A percentile compares a stretch with the other conserved stretches of the same genome.
These are phyloP conservation scores for Sula dactylatra DNA, from an alignment of 2,113 vertebrate genomes.

Conservation along the genomic window DNA sequence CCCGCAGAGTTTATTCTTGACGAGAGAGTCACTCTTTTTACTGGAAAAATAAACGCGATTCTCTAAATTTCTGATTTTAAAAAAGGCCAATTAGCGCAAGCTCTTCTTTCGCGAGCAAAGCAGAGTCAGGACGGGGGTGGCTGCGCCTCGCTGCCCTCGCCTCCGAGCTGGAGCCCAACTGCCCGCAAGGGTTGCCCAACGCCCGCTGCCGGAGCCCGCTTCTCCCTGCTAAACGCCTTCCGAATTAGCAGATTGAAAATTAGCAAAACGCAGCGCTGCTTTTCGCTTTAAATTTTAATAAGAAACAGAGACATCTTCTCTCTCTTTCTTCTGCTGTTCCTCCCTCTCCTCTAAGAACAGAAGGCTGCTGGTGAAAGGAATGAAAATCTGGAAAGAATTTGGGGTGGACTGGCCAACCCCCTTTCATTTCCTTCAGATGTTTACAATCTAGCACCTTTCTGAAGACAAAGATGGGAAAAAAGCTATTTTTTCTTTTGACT, in stretches of 20 bases:
- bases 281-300: constrained; percentile 75
- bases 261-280: constrained; percentile 50
- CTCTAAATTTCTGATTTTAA: neutral
- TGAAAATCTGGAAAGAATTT: constrained; percentile 85
- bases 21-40: neutral
- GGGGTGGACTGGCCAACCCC: constrained; percentile 79
- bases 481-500: constrained; percentile 81
- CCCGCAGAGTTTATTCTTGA: neutral
- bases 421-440: constrained; percentile 85
- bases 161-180: neutral
- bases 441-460: constrained; percentile 86
- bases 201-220: neutral
- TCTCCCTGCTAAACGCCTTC: neutral
- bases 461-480: constrained; percentile 80
- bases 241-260: constrained; percentile 60
- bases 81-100: neutral
- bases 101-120: neutral
- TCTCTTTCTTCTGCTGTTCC: constrained; percentile 56
- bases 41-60: neutral
- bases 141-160: neutral
- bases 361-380: constrained; percentile 78
- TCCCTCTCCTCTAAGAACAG: constrained; percentile 75
- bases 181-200: neutral
- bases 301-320: constrained; percentile 76
- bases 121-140: neutral